Conservation (phyloP, 2,888 invertebrate species). For the Drosophila neotestacea region DNA sequence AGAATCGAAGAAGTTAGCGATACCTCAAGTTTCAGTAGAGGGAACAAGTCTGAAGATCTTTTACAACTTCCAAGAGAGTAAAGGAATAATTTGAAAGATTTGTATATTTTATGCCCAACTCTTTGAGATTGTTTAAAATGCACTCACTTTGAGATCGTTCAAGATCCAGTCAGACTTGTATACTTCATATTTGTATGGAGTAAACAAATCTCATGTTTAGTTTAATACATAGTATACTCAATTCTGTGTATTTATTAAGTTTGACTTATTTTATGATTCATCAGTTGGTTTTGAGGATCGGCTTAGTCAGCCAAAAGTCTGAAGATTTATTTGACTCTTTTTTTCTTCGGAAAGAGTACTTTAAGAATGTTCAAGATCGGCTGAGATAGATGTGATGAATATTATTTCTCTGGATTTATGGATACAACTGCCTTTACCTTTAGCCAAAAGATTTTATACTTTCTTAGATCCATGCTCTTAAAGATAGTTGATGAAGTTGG, state of each 20-base stretch:
- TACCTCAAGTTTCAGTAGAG: background rate
- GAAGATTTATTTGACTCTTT: background rate
- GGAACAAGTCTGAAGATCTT: background rate
- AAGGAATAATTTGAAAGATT: background rate
- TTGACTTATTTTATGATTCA: constrained; percentile 15
- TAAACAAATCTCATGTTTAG: constrained; percentile 5
- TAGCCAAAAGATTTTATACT: no score
- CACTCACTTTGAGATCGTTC: background rate
- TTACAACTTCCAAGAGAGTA: background rate
- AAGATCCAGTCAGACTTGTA: constrained; percentile 11
- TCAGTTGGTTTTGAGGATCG: constrained; percentile 2
- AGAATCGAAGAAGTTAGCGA: background rate
- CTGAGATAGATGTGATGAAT: background rate
- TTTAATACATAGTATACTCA: constrained; percentile 1
- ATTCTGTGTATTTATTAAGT: constrained; percentile 5
- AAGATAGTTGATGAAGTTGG: no score
- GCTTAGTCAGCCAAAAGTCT: background rate
- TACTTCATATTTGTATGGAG: background rate
- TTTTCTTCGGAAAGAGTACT: no score
- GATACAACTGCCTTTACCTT: no score
- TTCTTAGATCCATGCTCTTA: no score
- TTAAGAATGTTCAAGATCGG: background rate
- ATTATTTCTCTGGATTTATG: no score
- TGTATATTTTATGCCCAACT: background rate
- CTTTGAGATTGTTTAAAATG: no score